phyloP scores from a whole-genome alignment of 23 tunicate genomes.

The Clavelina lepadiformis region DNA sequence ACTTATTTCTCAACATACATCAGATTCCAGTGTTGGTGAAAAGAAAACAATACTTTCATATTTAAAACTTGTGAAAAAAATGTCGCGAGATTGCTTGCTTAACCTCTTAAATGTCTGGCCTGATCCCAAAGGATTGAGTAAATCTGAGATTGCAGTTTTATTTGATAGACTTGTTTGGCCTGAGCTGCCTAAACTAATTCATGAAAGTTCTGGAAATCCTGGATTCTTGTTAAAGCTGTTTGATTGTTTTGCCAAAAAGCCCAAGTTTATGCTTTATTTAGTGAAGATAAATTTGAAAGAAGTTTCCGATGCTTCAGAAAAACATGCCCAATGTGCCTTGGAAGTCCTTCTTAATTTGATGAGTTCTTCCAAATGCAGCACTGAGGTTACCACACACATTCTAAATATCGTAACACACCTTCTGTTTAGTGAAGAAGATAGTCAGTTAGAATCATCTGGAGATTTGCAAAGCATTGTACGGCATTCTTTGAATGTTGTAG shows the following conservation, averaged over 20 bases:
- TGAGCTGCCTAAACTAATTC: conserved; percentile 41
- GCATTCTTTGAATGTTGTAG: background rate
- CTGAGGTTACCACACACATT: conserved; percentile 30
- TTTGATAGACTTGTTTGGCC: conserved; percentile 41
- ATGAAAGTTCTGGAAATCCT: conserved; percentile 65
- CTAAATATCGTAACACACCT: conserved; percentile 30
- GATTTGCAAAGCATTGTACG: background rate
- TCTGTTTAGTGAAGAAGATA: conserved; percentile 2
- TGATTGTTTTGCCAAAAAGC: conserved; percentile 23
- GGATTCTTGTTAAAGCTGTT: conserved; percentile 41
- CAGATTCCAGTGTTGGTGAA: background rate
- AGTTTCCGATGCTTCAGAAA: background rate
- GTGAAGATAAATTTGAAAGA: conserved; percentile 9
- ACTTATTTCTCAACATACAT: background rate
- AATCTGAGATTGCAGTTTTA: conserved; percentile 20
- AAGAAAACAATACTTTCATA: background rate
- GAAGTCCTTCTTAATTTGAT: conserved; percentile 12
- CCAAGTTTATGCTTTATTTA: conserved; percentile 21
- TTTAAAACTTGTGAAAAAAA: conserved; percentile 15
- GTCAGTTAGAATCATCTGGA: background rate
- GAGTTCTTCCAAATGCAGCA: conserved; percentile 31
- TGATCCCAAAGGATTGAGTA: background rate
- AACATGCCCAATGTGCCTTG: background rate
- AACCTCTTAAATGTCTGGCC: conserved; percentile 47
- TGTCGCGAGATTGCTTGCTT: conserved; percentile 20